Base-by-base conservation (phyloP, 2,888 invertebrate genomes). In the Hemistola chrysoprasaria region DNA sequence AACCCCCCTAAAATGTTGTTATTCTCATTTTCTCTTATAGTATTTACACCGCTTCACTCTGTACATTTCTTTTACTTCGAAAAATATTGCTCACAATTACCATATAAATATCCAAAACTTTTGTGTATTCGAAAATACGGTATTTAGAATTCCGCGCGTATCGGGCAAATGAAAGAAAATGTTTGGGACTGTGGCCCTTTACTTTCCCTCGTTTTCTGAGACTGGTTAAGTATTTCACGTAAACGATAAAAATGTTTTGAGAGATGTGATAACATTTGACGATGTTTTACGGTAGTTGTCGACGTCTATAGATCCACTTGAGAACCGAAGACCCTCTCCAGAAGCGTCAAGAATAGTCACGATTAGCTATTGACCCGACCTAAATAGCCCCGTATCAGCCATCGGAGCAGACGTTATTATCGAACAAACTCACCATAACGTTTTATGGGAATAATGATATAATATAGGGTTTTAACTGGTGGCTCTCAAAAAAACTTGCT, bases 301-400 rank as follows among this genome's bases (percentile, higher is more conserved):
- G 40, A 23, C 38, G 39, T 21, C 29, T 43, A 45, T 47, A 45
- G 44, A 31, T 28, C 22, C 31, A 41, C 39, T 49, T 57, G 43
- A 56, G 47, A 44, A 56, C 52, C 58, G 47, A 47, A 56, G 53
- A 53, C 60, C 65, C 66, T 65, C 53, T 53, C 51, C 65, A 65
- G 60, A 58, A 67, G 59, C 67, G 71, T 62, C 71, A 66, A 68
- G 72, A 73, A 69, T 65, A 63, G 62, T 69, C 71, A 56, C 74
- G 68, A 76, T 76, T 78, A 78, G 67, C 72, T 65, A 71, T 73
- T 78, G 78, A 79, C 78, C 75, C 77, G 78, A 77, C 78, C 78
- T 72, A 74, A 78, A 78, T 78, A 73, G 71, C 66, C 59, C 54
- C 63, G 60, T 74, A 71, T 69, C 73, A 72, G 69, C 76, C 71